A percentile compares a stretch with the other conserved stretches of the same genome.
Conservation (phyloP, 2,113 vertebrate species). For the Erythrocercus mccallii region DNA sequence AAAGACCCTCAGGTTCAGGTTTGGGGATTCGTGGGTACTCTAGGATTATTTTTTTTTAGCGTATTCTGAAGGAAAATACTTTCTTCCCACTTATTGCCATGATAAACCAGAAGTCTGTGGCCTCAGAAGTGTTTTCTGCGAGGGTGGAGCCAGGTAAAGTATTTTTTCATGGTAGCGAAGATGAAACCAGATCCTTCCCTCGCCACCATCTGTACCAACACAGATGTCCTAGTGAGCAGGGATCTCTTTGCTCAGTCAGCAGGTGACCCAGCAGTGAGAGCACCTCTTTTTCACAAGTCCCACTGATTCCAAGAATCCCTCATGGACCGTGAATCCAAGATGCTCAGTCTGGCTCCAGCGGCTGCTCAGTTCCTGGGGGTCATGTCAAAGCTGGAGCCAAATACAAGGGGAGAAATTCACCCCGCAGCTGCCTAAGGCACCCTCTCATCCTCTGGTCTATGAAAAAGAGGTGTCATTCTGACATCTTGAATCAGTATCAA, state of each 20-base stretch:
- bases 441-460: not conserved
- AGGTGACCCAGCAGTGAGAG: not conserved
- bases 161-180: not conserved
- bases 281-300: not conserved
- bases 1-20: not conserved
- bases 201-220: not conserved
- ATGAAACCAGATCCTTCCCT: not conserved
- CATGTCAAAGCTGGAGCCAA: not conserved
- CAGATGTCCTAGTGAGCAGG: not conserved
- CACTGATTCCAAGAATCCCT: not conserved
- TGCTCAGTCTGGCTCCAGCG: not conserved
- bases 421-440: not conserved
- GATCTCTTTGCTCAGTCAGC: not conserved
- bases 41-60: accelerated
- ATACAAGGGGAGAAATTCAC: not conserved
- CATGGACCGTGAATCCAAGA: not conserved
- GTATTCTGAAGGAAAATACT: not conserved
- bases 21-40: not conserved
- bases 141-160: not conserved
- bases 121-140: not conserved
- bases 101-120: not conserved
- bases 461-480: not conserved
- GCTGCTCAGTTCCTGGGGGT: not conserved
- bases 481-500: conserved; percentile 1
- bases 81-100: not conserved